Base-by-base conservation (phyloP, 2,113 vertebrate genomes). In the Psilopogon haemacephalus region DNA sequence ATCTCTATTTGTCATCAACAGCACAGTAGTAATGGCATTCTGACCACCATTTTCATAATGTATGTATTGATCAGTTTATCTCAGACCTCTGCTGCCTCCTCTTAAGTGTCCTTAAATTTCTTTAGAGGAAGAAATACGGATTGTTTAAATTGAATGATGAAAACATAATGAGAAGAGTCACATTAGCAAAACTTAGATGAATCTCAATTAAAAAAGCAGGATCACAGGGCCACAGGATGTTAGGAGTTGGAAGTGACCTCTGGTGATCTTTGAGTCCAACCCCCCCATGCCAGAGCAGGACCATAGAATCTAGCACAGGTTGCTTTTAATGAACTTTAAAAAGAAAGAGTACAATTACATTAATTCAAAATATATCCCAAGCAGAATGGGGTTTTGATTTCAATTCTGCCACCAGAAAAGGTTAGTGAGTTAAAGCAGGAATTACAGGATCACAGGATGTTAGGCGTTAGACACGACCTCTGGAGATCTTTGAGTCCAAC, bases 1-100 rank as follows among this genome's bases (percentile, higher is more conserved):
- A 97, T 96, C 97, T 98, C 95, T 97, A 97, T 98, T 98, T 97
- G 95, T 97, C 96, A 97, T 96, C 95, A 96, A 70, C 69, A 91
- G 81, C 73, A 85, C 81, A 68, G 69, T 79, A 88, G 84, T 97
- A 97, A 97, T 89, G 95, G 89, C 70, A 97, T 97, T 96, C 94
- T 96, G 90, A 95, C 95, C 81, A 96, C 60, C 55, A 76, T 94
- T 97, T 97, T 97, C 98, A 97, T 97, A 97, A 97, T 96, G 84
- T 69, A 95, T 93, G 60, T 97, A 97, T 97, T 97, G 97, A 98
- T 96, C 97, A 93, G 86, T 63, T 96, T 92, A 95, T 95, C 95
- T 95, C 91, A 94, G 84, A 94, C 83, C 72, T 95, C 85, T 76
- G 78, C 93, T 89, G 82, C 60, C 55, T 88, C 86, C 88, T 91